These are phyloP conservation scores for Apaloderma vittatum DNA, from an alignment of 2,113 vertebrate genomes.

Conservation along the genomic window DNA sequence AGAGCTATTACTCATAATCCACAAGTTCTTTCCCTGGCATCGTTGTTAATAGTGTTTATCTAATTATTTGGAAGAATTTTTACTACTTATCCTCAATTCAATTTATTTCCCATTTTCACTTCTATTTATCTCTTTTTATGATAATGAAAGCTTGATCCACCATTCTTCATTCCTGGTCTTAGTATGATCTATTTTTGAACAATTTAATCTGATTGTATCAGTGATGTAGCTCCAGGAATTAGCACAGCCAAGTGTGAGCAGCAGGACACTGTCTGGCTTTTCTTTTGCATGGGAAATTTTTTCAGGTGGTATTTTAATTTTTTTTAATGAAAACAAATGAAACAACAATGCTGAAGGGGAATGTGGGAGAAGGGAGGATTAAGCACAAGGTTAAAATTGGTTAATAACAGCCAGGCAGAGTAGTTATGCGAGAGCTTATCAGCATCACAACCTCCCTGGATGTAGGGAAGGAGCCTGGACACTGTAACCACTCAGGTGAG, in stretches of 20 bases:
- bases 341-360: not conserved
- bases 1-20: not conserved
- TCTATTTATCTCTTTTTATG: not conserved
- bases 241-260: not conserved
- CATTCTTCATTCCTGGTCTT: not conserved
- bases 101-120: slow-evolving; percentile 10
- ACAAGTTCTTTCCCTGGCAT: not conserved
- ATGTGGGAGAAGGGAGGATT: not conserved
- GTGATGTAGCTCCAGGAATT: not conserved
- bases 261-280: not conserved
- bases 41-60: not conserved
- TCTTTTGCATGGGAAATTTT: not conserved
- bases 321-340: not conserved
- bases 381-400: not conserved
- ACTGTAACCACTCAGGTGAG: not conserved
- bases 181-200: not conserved
- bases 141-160: slow-evolving; percentile 8
- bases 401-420: not conserved
- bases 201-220: slow-evolving; percentile 47
- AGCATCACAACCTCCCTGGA: not conserved
- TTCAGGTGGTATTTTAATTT: not conserved
- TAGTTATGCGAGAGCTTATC: not conserved
- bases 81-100: not conserved
- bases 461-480: not conserved
- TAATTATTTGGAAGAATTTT: slow-evolving; percentile 33